phyloP scores from a whole-genome alignment of 1,140 invertebrate genomes.

The Monochamus saltuarius region DNA sequence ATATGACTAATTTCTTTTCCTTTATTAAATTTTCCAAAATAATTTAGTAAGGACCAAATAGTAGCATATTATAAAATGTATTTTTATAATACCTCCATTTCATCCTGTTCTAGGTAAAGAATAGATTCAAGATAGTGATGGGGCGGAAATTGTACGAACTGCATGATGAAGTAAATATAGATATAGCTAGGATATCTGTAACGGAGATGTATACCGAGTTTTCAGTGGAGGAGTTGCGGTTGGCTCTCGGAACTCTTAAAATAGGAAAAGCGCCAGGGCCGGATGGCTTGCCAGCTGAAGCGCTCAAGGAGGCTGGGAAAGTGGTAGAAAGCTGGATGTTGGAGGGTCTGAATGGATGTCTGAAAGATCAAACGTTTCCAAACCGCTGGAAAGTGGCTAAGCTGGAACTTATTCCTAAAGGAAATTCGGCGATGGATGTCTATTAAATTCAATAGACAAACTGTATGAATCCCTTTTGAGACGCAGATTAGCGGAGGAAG shows the following conservation, averaged over 20 bases:
- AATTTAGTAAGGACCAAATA: too few relatives aligned
- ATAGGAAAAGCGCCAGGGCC: constrained; percentile 27
- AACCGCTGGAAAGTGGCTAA: constrained; percentile 23
- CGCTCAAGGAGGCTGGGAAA: constrained; percentile 6
- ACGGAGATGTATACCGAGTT: too few relatives aligned
- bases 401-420: constrained; percentile 18
- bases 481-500: constrained; percentile 14
- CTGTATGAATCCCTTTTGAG: constrained; percentile 33
- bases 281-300: constrained; percentile 24
- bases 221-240: constrained; percentile 18
- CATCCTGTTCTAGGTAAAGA: too few relatives aligned
- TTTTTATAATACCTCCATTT: too few relatives aligned
- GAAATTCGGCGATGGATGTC: constrained; percentile 21
- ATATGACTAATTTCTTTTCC: too few relatives aligned
- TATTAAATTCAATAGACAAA: constrained; percentile 36
- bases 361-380: constrained; percentile 23
- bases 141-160: too few relatives aligned
- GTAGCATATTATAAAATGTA: too few relatives aligned
- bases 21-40: too few relatives aligned
- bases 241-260: constrained; percentile 16
- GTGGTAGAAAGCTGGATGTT: constrained; percentile 9
- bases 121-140: too few relatives aligned
- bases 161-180: too few relatives aligned
- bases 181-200: too few relatives aligned
- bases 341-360: constrained; percentile 11